Evolutionary conservation across 2,888 invertebrate species (phyloP).

Genomic region (Agrenia bidenticulata): DNA sequence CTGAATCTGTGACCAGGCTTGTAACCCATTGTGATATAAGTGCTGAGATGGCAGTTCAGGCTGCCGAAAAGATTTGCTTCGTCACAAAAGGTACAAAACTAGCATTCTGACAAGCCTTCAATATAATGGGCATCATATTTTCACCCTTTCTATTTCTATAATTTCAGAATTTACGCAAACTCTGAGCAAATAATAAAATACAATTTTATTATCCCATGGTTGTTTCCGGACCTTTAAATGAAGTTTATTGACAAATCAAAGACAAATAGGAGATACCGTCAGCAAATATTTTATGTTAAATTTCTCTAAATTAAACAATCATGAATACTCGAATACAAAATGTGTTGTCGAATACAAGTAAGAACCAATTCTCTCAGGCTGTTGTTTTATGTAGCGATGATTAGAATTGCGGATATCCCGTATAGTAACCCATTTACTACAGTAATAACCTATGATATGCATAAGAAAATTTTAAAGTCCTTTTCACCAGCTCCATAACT

Average conservation of each 20-base stretch:
- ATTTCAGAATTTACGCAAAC: not conserved
- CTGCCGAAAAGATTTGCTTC: conserved; percentile 69
- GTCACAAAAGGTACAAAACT: conserved; percentile 56
- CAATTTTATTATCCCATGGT: not conserved
- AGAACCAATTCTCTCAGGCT: too few species aligned
- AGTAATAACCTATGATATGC: conserved; percentile 21
- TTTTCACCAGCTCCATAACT: too few species aligned
- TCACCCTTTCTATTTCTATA: not conserved
- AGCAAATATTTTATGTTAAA: too few species aligned
- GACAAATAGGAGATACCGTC: too few species aligned
- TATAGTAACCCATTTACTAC: conserved; percentile 33
- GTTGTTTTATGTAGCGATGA: conserved; percentile 6
- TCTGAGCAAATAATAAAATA: not conserved
- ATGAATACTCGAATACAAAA: too few species aligned
- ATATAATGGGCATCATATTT: not conserved
- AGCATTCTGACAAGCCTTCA: too few species aligned
- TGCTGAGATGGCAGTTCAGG: conserved; percentile 67
- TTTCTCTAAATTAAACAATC: too few species aligned
- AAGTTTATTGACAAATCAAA: too few species aligned
- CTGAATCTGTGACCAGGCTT: conserved; percentile 65
- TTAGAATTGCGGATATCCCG: conserved; percentile 27
- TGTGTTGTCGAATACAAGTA: too few species aligned
- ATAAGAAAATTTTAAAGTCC: too few species aligned
- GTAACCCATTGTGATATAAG: conserved; percentile 70
- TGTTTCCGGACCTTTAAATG: too few species aligned